Percentiles rank a stretch among this genome's conserved stretches.
These are phyloP conservation scores for Pterocles burchelli DNA, from an alignment of 2,113 vertebrate species.

Conservation along the genomic window DNA sequence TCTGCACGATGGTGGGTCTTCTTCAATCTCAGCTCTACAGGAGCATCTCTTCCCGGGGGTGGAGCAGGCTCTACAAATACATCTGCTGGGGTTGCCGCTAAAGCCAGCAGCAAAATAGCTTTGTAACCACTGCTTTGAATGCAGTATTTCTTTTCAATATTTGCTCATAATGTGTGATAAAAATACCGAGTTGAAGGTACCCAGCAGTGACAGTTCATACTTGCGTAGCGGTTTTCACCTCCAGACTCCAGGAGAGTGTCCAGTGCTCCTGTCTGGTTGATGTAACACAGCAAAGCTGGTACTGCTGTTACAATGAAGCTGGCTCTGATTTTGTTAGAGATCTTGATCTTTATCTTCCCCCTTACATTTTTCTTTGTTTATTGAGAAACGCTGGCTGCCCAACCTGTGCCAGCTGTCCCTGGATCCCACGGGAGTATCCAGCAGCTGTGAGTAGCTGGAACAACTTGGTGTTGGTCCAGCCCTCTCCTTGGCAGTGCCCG, in stretches of 20 bases:
- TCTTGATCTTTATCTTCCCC: not conserved
- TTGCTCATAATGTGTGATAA: not conserved
- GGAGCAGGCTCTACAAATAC: accelerated
- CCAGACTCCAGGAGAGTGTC: not conserved
- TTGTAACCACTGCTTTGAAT: not conserved
- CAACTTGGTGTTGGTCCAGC: not conserved
- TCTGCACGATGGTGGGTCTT: not conserved
- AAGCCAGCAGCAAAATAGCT: not conserved
- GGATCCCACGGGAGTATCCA: not conserved
- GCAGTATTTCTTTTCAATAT: not conserved
- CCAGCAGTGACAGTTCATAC: not conserved
- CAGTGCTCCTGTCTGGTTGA: not conserved
- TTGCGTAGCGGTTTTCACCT: not conserved
- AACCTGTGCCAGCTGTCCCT: not conserved
- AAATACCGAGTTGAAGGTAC: not conserved
- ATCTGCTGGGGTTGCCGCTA: not conserved
- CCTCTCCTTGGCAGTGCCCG: accelerated
- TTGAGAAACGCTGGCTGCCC: not conserved
- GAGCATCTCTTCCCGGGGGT: not conserved
- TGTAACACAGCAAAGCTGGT: not conserved
- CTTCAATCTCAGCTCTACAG: not conserved
- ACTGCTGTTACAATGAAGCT: not conserved
- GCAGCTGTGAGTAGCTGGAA: conserved; percentile 47
- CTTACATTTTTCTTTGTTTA: not conserved
- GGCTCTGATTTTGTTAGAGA: not conserved